Evolutionary conservation across 2,113 vertebrate genomes (phyloP).

Genomic region (Cyanoderma ruficeps): DNA sequence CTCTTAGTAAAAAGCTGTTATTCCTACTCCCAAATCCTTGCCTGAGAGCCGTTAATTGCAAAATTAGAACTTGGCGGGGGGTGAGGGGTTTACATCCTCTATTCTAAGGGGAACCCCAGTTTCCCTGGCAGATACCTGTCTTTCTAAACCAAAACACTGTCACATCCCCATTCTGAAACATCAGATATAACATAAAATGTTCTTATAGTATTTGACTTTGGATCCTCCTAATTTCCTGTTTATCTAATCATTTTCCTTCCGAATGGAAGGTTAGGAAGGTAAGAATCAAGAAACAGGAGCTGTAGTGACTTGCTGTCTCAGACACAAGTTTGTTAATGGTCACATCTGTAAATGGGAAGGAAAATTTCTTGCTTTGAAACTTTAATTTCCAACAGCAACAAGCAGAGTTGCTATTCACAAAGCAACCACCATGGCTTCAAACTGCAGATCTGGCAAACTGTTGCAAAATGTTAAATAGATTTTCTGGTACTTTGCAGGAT

Average conservation of each 20-base stretch:
- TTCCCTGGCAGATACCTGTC: no score
- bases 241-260: background rate
- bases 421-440: background rate
- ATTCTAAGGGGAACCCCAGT: no score
- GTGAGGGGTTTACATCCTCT: no score
- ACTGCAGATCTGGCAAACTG: background rate
- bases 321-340: background rate
- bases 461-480: background rate
- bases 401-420: background rate
- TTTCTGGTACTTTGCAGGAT: background rate
- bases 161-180: background rate
- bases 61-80: no score
- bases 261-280: background rate
- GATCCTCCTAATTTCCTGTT: background rate
- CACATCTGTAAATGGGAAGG: background rate
- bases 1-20: no score
- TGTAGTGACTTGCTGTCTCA: background rate
- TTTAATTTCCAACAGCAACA: background rate
- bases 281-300: background rate
- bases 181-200: background rate
- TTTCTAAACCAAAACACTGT: no score
- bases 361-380: background rate
- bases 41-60: no score
- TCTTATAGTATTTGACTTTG: background rate
- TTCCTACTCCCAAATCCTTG: no score